phyloP scores from a whole-genome alignment of 2,113 vertebrate genomes.

The Mustela lutreola region DNA sequence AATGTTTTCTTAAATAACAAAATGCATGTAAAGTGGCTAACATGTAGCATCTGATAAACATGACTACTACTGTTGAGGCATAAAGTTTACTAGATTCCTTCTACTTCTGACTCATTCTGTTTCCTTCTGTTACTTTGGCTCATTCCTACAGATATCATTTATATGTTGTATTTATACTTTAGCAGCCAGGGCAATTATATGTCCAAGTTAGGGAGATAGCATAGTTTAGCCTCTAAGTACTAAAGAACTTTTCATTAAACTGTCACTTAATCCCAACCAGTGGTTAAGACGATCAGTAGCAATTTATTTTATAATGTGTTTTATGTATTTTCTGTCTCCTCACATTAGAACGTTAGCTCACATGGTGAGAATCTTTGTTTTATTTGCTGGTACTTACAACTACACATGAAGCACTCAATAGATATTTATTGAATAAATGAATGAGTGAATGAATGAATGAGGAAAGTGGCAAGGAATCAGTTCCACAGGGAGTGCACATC shows the following conservation, averaged over 20 bases:
- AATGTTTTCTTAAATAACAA: background rate
- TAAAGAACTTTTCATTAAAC: background rate
- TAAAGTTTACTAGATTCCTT: background rate
- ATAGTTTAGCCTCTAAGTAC: background rate
- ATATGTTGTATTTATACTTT: background rate
- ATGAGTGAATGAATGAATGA: background rate
- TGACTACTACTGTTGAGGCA: background rate
- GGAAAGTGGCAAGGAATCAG: background rate
- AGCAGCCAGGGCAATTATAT: background rate
- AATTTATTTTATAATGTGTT: background rate
- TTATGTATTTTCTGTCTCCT: background rate
- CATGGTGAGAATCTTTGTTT: background rate
- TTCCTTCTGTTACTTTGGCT: background rate
- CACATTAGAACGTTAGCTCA: background rate
- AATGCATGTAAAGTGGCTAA: background rate
- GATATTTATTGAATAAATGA: background rate
- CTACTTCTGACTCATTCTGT: background rate
- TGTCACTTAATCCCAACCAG: background rate
- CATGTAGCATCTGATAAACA: background rate
- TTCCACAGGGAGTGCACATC: background rate
- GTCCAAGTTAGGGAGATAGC: background rate
- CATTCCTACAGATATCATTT: background rate
- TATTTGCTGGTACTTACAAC: background rate
- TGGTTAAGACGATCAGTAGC: background rate
- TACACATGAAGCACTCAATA: background rate